Base-by-base conservation (phyloP, 1,140 invertebrate species). In the Gonatopus flavifemur region DNA sequence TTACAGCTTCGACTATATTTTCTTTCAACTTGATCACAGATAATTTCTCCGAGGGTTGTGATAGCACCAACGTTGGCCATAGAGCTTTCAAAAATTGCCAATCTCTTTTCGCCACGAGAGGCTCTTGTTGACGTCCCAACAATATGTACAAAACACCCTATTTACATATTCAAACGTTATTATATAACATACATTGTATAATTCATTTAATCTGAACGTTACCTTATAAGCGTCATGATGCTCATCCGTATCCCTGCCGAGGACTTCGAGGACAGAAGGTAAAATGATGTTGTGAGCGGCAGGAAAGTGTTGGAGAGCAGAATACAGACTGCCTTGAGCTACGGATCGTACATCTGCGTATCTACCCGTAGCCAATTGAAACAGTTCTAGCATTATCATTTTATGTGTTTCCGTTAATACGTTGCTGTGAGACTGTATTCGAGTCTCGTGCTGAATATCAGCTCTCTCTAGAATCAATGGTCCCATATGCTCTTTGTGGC, bases 141-240 rank as follows among this genome's bases (percentile, higher is more conserved):
- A 96, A 71, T 18, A 94, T 80, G 72, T 89, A 90, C 13, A 96
- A 70, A 7, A 85, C 83, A 24, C 93, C 93, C 85, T 87, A 46
- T 39, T 32, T 25, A n/a, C 7, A 0, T n/a, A 19, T 35, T 35
- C n/a, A 7, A n/a, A 21, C 22, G 15, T 3, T 18, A 41, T 25
- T 1, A 20, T 43, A 12, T 31, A 28, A 28, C 25, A 7, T 28
- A 7, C 25, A 28, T n/a, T n/a, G n/a, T n/a, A n/a, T n/a, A n/a
- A n/a, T n/a, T n/a, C n/a, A n/a, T n/a, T n/a, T n/a, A n/a, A n/a
- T n/a, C n/a, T n/a, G n/a, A n/a, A n/a, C 41, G 15, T 31, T 66
- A 79, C 78, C 79, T 93, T 92, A 50, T 90, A 87, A 35, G 84
- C 80, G 59, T 92, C 86, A 67, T 89, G 86, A 62, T 86, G 68